phyloP scores from a whole-genome alignment of 2,113 vertebrate genomes.

The Mus spicilegus region DNA sequence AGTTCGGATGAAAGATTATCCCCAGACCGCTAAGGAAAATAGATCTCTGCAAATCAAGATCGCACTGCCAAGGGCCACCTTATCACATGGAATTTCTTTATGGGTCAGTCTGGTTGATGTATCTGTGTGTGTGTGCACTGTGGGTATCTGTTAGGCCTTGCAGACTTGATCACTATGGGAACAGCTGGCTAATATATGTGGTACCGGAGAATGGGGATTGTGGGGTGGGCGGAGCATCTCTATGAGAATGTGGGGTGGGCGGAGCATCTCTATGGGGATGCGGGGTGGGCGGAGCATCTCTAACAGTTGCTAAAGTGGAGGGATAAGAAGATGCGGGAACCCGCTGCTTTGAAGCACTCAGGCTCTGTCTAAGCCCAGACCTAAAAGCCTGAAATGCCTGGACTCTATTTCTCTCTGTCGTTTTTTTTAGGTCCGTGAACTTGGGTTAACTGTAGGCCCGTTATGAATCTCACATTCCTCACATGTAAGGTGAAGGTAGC shows the following conservation, averaged over 20 bases:
- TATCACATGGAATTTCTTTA: conserved; percentile 75
- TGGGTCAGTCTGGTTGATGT: conserved; percentile 67
- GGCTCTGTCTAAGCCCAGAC: not conserved
- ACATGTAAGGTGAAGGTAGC: not conserved
- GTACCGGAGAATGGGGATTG: not conserved
- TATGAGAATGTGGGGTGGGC: not conserved
- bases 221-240: not conserved
- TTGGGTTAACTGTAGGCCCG: not conserved
- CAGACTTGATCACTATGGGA: not conserved
- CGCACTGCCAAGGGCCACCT: conserved; percentile 66
- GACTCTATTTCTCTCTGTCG: not conserved
- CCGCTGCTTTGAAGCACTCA: not conserved
- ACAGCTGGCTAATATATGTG: not conserved
- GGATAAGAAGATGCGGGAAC: not conserved
- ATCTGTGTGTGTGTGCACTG: not conserved
- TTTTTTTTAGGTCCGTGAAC: not conserved
- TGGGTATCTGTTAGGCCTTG: conserved; percentile 3
- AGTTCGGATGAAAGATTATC: conserved; percentile 74
- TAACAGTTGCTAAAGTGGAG: not conserved
- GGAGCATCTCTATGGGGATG: not conserved
- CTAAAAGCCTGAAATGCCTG: not conserved
- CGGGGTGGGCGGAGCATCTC: not conserved
- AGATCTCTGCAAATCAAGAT: conserved; percentile 73
- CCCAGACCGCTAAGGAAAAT: conserved; percentile 67
- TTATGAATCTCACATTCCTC: not conserved